Conservation (phyloP, 2,888 invertebrate species). For the Philopedon plagiatum region DNA sequence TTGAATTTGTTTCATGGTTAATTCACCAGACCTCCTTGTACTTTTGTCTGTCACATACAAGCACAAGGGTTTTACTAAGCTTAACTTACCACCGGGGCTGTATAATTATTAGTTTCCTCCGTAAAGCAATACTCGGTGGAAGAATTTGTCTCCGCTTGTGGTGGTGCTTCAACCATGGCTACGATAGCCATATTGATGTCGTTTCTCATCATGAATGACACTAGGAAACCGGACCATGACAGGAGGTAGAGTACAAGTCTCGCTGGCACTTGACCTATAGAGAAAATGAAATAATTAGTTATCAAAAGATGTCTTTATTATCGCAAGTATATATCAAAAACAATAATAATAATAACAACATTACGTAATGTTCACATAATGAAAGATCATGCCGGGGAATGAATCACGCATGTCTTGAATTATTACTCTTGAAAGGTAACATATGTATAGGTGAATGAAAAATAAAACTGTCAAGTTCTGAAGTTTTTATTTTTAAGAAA, state of each 20-base stretch:
- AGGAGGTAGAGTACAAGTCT: constrained; percentile 79
- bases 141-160: constrained; percentile 53
- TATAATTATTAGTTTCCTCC: constrained; percentile 56
- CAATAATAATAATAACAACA: no score
- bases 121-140: constrained; percentile 64
- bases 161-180: constrained; percentile 73
- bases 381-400: no score
- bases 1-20: no score
- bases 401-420: no score
- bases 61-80: background rate
- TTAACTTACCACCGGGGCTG: constrained; percentile 57
- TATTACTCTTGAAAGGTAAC: no score
- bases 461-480: no score
- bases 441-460: no score
- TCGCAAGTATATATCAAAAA: no score
- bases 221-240: constrained; percentile 81
- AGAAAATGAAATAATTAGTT: constrained; percentile 20
- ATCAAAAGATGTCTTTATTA: no score
- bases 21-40: no score
- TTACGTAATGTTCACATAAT: no score
- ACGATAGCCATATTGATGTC: constrained; percentile 82
- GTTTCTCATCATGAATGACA: constrained; percentile 83
- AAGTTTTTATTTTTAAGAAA: no score
- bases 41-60: background rate
- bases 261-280: constrained; percentile 74